Percentiles rank a stretch among this genome's conserved stretches.
phyloP scores from a whole-genome alignment of 2,113 vertebrate species.

The Charadrius vociferus region DNA sequence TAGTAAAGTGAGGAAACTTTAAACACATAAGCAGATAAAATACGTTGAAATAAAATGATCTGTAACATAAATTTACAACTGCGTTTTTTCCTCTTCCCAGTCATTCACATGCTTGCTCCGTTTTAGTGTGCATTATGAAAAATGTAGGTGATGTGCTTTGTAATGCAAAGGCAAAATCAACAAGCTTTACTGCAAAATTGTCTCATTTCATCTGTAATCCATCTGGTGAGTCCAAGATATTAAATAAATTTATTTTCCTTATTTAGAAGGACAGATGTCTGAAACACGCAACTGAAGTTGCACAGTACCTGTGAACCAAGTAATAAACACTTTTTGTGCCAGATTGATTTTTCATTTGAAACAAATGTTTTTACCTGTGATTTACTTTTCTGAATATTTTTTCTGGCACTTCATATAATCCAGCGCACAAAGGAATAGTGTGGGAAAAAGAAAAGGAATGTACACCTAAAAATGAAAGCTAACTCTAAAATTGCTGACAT shows the following conservation, averaged over 20 bases:
- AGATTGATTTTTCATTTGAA: neutral
- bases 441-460: neutral
- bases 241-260: neutral
- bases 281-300: neutral
- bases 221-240: neutral
- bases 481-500: neutral
- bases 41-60: neutral
- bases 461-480: neutral
- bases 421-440: neutral
- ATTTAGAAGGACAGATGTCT: neutral
- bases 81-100: slow-evolving; percentile 12
- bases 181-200: neutral
- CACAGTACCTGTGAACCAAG: neutral
- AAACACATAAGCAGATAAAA: neutral
- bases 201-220: neutral
- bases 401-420: neutral
- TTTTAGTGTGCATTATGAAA: slow-evolving; percentile 6
- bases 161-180: slow-evolving; percentile 18
- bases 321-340: neutral
- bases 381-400: neutral
- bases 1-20: neutral
- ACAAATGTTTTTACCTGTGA: neutral
- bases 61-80: slow-evolving; percentile 71
- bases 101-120: slow-evolving; percentile 54
- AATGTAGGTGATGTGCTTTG: neutral